A percentile compares a stretch with the other conserved stretches of the same genome.
Conservation (phyloP, 2,113 vertebrate species). For the Dicerorhinus sumatrensis region DNA sequence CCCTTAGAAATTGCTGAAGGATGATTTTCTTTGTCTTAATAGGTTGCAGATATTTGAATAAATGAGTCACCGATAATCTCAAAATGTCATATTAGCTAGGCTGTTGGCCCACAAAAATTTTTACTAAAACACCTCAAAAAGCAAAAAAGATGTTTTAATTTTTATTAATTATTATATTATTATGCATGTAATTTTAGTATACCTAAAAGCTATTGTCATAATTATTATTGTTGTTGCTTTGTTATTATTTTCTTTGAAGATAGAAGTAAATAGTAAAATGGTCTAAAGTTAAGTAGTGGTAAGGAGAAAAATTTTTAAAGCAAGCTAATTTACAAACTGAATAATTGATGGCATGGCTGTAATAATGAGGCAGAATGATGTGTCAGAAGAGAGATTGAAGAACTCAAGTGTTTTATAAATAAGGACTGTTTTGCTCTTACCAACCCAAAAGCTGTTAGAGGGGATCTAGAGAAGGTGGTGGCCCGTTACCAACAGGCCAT, state of each 20-base stretch:
- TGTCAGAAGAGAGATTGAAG: accelerated
- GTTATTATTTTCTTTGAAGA: not conserved
- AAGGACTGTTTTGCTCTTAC: not conserved
- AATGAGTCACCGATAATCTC: not conserved
- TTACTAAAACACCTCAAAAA: not conserved
- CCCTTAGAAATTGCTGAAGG: not conserved
- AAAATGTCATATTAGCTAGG: not conserved
- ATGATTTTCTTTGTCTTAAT: not conserved
- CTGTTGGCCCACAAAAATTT: not conserved
- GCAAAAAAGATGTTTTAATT: not conserved
- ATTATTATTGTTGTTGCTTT: not conserved
- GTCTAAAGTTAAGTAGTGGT: not conserved
- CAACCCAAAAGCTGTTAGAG: constrained; percentile 76
- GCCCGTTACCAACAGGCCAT: constrained; percentile 91
- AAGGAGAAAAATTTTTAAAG: not conserved
- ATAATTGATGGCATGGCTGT: not conserved
- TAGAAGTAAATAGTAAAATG: not conserved
- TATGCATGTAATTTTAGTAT: not conserved
- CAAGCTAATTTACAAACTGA: not conserved
- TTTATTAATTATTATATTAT: not conserved
- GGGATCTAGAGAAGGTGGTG: constrained; percentile 86
- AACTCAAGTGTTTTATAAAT: not conserved
- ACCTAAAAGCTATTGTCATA: not conserved
- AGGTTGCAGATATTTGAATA: not conserved
- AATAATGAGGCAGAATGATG: not conserved